A percentile compares a stretch with the other conserved stretches of the same genome.
Conservation (phyloP, 2,888 invertebrate species). For the Eilema caniola region DNA sequence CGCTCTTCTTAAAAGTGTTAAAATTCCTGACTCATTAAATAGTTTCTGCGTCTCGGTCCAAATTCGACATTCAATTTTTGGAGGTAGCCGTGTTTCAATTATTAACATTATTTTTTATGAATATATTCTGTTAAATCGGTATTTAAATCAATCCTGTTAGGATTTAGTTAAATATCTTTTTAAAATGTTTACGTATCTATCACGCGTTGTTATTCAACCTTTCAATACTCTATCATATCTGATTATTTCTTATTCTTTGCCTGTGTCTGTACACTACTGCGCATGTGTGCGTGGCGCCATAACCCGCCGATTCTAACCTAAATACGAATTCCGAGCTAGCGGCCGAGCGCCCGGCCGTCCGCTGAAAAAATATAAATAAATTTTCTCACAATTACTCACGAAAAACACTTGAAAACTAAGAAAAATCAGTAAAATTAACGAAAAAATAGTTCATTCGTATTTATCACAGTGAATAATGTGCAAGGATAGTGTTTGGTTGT, state of each 20-base stretch:
- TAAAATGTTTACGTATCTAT: background rate
- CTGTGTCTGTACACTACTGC: constrained; percentile 62
- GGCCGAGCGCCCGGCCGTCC: constrained; percentile 75
- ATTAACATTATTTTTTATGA: too few relatives aligned
- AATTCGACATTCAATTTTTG: too few relatives aligned
- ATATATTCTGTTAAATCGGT: too few relatives aligned
- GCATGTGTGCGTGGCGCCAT: constrained; percentile 81
- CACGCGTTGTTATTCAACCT: background rate
- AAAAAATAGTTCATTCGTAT: constrained; percentile 60
- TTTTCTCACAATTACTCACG: constrained; percentile 33
- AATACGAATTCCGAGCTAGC: constrained; percentile 76
- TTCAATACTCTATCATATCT: background rate
- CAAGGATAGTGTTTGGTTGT: constrained; percentile 67
- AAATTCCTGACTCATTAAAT: background rate
- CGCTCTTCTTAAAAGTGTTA: too few relatives aligned
- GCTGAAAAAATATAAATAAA: constrained; percentile 80
- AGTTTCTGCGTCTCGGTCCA: too few relatives aligned
- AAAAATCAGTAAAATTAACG: constrained; percentile 17
- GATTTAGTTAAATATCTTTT: background rate
- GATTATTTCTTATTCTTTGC: constrained; percentile 63
- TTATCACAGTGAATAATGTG: constrained; percentile 60
- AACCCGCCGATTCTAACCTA: constrained; percentile 84
- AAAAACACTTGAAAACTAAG: constrained; percentile 29
- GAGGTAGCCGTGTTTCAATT: too few relatives aligned
- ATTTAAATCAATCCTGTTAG: too few relatives aligned